Evolutionary conservation across 2,797 vertebrate genomes (phyloP), one percentile per base, ranked within the genome.

Genomic region (Scyliorhinus canicula): DNA sequence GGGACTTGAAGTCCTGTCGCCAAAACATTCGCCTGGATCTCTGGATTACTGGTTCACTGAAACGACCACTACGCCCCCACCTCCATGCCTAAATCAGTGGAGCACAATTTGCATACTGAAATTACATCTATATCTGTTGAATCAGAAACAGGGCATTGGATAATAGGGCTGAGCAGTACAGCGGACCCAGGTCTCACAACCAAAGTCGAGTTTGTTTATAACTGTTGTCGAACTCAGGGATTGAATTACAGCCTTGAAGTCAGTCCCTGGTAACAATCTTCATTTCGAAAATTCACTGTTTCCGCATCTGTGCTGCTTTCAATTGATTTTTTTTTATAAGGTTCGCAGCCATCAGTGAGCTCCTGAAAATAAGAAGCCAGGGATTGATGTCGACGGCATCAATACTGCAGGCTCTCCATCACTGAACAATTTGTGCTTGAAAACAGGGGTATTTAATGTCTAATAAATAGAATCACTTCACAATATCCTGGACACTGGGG

Each of bases 241-340:
- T 91, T 26, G 88, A 40, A 63, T 91, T 91, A 65, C 88, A 12
- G n/a, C 88, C 88, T 91, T 65, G 57, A n/a, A 91, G 57, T 91
- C 35, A 44, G 57, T 91, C 88, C 88, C 57, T 26, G 0, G 57
- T 21, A 65, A 63, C n/a, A 63, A 21, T 6, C 21, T 24, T 91
- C 21, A 31, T 44, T 65, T 44, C 44, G 63, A 91, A 91, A 91
- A 91, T 6, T 91, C 57, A 91, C 57, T 44, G 57, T 91, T 91
- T 91, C 88, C n/a, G 40, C 57, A 24, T 91, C 57, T 24, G n/a
- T 88, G 35, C 57, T 65, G 57, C 57, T 91, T 88, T 91, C 57
- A 91, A 65, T 91, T 63, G 57, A 91, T 91, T 91, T 91, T 65
- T 44, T 7, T 74, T 74, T n/a, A n/a, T 57, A n/a, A 35, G 31